Evolutionary conservation across 2,797 vertebrate genomes (phyloP).

Genomic region (Melanotaenia nigrans): DNA sequence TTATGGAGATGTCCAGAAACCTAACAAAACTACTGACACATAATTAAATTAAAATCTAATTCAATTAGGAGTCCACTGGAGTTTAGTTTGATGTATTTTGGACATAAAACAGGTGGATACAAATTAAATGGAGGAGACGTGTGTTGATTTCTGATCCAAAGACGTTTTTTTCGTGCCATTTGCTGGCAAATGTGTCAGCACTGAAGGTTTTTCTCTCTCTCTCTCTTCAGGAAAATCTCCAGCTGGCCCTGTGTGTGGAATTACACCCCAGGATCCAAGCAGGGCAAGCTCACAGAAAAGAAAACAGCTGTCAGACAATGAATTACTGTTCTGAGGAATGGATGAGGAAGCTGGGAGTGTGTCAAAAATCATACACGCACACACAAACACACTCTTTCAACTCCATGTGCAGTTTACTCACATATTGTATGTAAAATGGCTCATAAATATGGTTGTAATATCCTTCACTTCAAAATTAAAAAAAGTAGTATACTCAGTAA

Average conservation of each 20-base stretch:
- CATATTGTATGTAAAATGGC: slow-evolving; percentile 8
- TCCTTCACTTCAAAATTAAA: slow-evolving; percentile 12
- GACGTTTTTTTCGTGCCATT: slow-evolving; percentile 48
- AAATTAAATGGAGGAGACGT: slow-evolving; percentile 27
- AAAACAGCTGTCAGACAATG: slow-evolving; percentile 85
- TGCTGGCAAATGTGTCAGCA: slow-evolving; percentile 57
- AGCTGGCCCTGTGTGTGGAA: slow-evolving; percentile 81
- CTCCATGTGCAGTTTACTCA: slow-evolving; percentile 13
- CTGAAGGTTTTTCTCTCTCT: slow-evolving; percentile 39
- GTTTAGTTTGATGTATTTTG: slow-evolving; percentile 53
- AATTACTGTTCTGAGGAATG: slow-evolving; percentile 77
- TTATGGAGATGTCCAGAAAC: slow-evolving; percentile 40
- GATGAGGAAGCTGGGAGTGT: slow-evolving; percentile 66
- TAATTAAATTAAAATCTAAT: slow-evolving; percentile 47
- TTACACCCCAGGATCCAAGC: slow-evolving; percentile 76
- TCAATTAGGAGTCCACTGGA: slow-evolving; percentile 36
- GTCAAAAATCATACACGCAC: slow-evolving; percentile 51
- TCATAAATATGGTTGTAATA: slow-evolving; percentile 9
- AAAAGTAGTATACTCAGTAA: slow-evolving; percentile 23
- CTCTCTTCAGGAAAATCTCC: slow-evolving; percentile 71
- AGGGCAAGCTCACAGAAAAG: slow-evolving; percentile 73
- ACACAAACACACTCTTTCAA: slow-evolving; percentile 18
- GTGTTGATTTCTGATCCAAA: slow-evolving; percentile 41
- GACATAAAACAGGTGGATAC: slow-evolving; percentile 38
- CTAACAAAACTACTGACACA: slow-evolving; percentile 18